Conservation (phyloP, 2,888 invertebrate genomes). For the Cylindroiulus punctatus region DNA sequence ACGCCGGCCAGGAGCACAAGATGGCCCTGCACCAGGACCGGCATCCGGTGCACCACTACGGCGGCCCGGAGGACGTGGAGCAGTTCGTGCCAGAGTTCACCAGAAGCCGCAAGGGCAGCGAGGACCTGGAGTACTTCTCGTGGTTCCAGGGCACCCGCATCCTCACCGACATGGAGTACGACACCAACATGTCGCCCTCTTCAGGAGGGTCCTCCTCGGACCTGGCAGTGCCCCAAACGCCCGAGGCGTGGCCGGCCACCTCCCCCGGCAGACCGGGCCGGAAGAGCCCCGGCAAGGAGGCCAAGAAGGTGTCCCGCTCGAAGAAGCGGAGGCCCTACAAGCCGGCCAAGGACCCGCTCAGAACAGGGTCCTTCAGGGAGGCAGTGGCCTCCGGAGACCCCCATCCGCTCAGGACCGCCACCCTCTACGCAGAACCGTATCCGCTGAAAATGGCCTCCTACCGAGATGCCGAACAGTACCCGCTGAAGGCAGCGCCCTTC, state of each 20-base stretch:
- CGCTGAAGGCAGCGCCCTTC: conserved; percentile 62
- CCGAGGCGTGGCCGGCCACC: conserved; percentile 63
- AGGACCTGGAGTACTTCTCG: conserved; percentile 26
- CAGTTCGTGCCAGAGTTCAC: conserved; percentile 45
- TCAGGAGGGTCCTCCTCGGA: too few species aligned
- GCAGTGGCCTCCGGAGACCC: too few species aligned
- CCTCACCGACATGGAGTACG: background rate
- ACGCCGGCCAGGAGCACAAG: background rate
- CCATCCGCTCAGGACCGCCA: too few species aligned
- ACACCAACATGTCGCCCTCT: too few species aligned
- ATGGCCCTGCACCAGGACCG: background rate
- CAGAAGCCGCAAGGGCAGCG: conserved; percentile 26
- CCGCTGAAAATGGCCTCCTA: too few species aligned
- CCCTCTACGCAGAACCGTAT: too few species aligned
- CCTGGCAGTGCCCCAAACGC: too few species aligned
- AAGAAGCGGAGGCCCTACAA: background rate
- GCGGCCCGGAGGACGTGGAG: background rate
- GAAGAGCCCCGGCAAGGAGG: background rate
- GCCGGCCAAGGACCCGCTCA: background rate
- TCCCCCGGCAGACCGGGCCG: background rate
- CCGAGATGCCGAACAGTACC: background rate
- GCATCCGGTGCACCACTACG: background rate
- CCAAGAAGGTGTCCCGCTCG: background rate
- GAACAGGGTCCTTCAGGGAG: too few species aligned
- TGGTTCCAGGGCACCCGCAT: conserved; percentile 33